Evolutionary conservation across 1,140 invertebrate species (phyloP).

Genomic region (Andricus grossulariae): DNA sequence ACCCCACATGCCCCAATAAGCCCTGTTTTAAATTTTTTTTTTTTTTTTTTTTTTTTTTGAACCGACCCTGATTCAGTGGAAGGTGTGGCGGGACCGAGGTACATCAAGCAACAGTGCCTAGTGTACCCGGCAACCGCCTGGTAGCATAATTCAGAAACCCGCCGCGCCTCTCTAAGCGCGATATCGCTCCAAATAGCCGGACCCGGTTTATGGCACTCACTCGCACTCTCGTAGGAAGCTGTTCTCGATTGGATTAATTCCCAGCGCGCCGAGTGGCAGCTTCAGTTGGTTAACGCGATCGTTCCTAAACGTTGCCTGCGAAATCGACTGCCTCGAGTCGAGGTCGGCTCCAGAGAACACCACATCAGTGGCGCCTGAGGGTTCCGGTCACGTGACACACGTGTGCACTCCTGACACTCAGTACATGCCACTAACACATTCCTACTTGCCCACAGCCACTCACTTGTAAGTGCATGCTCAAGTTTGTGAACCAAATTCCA

Average conservation of each 20-base stretch:
- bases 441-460: neutral
- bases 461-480: neutral
- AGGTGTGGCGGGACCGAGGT: conserved; percentile 1
- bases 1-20: no score
- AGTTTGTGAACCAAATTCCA: neutral
- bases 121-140: neutral
- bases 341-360: conserved; percentile 4
- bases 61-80: neutral
- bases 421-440: neutral
- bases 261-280: neutral
- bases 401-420: neutral
- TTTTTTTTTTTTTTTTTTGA: no score
- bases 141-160: neutral
- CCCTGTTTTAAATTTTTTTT: no score
- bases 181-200: conserved; percentile 22
- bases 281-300: conserved; percentile 26
- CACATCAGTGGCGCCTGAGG: conserved; percentile 28
- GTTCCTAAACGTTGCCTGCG: neutral
- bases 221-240: conserved; percentile 2
- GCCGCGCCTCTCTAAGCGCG: neutral
- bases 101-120: neutral
- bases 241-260: conserved; percentile 15
- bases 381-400: conserved; percentile 28
- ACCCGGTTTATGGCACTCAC: neutral
- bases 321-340: conserved; percentile 7